Percentiles rank a stretch among this genome's conserved stretches.
Conservation (phyloP, 2,888 invertebrate species). For the Polymixis flavicincta region DNA sequence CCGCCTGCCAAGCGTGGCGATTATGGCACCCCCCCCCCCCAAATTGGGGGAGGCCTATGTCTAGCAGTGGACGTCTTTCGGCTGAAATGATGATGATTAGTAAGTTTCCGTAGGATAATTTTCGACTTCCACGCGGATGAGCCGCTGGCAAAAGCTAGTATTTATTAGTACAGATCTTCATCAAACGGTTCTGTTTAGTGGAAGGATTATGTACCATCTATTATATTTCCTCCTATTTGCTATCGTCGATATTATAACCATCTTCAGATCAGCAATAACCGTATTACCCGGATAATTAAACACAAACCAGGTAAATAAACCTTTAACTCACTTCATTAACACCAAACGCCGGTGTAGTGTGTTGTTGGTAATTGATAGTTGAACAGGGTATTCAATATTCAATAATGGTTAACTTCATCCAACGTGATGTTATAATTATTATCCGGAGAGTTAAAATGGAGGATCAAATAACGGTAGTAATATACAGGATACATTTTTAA, state of each 20-base stretch:
- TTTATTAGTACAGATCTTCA: too few species aligned
- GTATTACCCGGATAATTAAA: neutral
- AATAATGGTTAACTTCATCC: neutral
- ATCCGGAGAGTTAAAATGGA: neutral
- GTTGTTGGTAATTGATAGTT: conserved; percentile 14
- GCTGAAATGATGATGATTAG: too few species aligned
- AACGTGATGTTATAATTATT: neutral
- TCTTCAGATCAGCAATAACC: conserved; percentile 1
- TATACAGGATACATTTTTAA: too few species aligned
- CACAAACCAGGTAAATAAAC: conserved; percentile 4
- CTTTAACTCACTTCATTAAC: conserved; percentile 10
- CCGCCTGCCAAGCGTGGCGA: too few species aligned
- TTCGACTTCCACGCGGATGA: too few species aligned
- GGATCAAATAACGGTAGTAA: too few species aligned
- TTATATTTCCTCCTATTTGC: neutral
- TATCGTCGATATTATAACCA: too few species aligned
- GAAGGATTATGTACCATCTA: neutral
- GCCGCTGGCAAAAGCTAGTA: too few species aligned
- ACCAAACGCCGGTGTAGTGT: neutral
- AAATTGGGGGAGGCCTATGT: too few species aligned
- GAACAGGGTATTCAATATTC: conserved; percentile 2
- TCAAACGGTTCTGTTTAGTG: neutral
- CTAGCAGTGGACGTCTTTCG: too few species aligned
- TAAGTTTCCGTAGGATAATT: too few species aligned
- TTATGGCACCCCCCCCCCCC: too few species aligned